These are phyloP conservation scores for Ciconia nigra DNA, from an alignment of 2,797 vertebrate genomes.

Conservation along the genomic window DNA sequence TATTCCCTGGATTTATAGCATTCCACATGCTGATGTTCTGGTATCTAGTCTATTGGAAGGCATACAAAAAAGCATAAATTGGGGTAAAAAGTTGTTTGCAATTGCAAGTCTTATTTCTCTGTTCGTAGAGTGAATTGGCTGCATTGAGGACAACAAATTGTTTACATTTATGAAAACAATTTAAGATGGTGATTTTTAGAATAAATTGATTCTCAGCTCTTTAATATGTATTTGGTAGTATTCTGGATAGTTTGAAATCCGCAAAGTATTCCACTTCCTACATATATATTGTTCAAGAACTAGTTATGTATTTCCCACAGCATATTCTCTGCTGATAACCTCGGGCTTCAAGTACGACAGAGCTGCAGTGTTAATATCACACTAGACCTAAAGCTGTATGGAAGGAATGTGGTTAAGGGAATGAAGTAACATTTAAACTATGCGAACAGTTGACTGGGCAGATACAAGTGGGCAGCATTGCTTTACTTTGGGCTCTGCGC, in stretches of 20 bases:
- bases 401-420: slow-evolving; percentile 77
- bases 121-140: background rate
- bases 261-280: background rate
- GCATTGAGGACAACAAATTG: background rate
- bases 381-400: slow-evolving; percentile 54
- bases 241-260: background rate
- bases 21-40: slow-evolving; percentile 25
- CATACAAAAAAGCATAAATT: background rate
- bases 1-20: slow-evolving; percentile 24
- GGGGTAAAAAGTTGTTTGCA: slow-evolving; percentile 46
- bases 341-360: background rate
- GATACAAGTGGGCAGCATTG: slow-evolving; percentile 23
- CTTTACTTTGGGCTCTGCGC: background rate
- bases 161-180: slow-evolving; percentile 1
- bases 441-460: slow-evolving; percentile 76
- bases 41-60: background rate
- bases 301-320: background rate
- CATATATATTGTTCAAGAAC: background rate
- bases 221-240: background rate
- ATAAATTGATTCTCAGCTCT: background rate
- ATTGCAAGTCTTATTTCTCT: slow-evolving; percentile 19
- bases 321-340: slow-evolving; percentile 6
- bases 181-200: background rate
- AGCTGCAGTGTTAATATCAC: background rate
- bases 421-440: slow-evolving; percentile 80